phyloP scores from a whole-genome alignment of 2,113 vertebrate genomes.

The Agapornis roseicollis region DNA sequence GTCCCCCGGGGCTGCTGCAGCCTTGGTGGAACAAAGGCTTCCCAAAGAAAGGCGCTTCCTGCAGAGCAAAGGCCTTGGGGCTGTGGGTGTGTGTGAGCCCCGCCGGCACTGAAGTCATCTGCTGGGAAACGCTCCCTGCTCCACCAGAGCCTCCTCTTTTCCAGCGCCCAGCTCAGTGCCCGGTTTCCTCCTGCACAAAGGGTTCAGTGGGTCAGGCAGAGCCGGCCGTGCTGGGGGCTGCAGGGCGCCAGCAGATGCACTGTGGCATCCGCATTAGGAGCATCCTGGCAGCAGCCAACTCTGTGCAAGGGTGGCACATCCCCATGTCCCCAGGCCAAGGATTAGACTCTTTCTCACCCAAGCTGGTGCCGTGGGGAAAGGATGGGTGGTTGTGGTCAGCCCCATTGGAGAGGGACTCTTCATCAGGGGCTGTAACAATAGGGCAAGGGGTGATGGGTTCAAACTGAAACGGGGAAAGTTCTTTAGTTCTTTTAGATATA shows the following conservation, averaged over 20 bases:
- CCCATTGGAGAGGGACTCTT: background rate
- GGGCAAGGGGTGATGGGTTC: too few species aligned
- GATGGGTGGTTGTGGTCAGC: rapidly evolving
- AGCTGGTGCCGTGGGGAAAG: rapidly evolving
- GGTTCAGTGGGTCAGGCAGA: conserved; percentile 21
- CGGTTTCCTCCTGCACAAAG: background rate
- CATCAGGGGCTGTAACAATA: background rate
- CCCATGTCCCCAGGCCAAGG: rapidly evolving
- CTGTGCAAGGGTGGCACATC: background rate
- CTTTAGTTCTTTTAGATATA: too few species aligned
- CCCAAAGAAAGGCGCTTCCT: conserved; percentile 52
- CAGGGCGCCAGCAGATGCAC: rapidly evolving
- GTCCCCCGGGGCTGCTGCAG: background rate
- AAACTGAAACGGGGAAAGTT: too few species aligned
- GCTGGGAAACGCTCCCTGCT: background rate
- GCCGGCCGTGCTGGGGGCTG: background rate
- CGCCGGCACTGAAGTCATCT: conserved; percentile 34
- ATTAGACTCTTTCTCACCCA: background rate
- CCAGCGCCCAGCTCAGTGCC: background rate
- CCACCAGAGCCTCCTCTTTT: background rate
- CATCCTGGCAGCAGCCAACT: background rate
- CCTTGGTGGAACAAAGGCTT: conserved; percentile 46
- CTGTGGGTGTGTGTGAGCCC: background rate
- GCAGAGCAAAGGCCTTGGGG: background rate
- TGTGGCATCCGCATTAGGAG: background rate